Evolutionary conservation across 2,113 vertebrate genomes (phyloP).

Genomic region (Gymnobelideus leadbeateri): DNA sequence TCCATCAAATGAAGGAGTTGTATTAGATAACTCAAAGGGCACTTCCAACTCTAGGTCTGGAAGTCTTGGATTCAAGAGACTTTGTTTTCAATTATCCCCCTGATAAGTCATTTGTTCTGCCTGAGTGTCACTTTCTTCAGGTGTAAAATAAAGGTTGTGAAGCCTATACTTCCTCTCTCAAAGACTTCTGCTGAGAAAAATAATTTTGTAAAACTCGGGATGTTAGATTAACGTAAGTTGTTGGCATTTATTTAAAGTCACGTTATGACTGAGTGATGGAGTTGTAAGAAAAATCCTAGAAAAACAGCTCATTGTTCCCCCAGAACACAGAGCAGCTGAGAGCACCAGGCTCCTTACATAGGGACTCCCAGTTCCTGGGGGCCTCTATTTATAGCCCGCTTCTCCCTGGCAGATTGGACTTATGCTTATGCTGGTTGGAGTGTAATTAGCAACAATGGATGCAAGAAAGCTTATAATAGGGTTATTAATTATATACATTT

Average conservation of each 20-base stretch:
- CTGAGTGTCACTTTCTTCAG: background rate
- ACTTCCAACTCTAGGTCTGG: background rate
- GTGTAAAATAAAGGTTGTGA: background rate
- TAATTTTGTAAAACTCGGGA: background rate
- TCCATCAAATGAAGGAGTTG: background rate
- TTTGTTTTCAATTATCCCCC: background rate
- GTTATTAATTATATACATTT: constrained; percentile 73
- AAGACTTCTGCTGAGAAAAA: background rate
- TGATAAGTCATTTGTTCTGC: background rate
- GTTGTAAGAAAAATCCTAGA: background rate
- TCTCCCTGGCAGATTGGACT: constrained; percentile 54
- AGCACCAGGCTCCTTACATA: background rate
- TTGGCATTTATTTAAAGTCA: background rate
- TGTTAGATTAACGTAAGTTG: background rate
- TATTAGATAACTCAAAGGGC: background rate
- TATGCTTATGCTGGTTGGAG: constrained; percentile 31
- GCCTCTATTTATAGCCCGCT: background rate
- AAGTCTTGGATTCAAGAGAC: background rate
- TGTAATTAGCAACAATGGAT: constrained; percentile 66
- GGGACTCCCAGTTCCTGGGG: background rate
- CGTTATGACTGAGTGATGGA: background rate
- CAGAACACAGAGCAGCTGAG: background rate
- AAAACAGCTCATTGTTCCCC: background rate
- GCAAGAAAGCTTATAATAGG: constrained; percentile 59
- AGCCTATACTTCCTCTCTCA: background rate